A percentile compares a stretch with the other conserved stretches of the same genome.
Evolutionary conservation across 2,113 vertebrate species (phyloP).

Genomic region (Formicarius rufipectus): DNA sequence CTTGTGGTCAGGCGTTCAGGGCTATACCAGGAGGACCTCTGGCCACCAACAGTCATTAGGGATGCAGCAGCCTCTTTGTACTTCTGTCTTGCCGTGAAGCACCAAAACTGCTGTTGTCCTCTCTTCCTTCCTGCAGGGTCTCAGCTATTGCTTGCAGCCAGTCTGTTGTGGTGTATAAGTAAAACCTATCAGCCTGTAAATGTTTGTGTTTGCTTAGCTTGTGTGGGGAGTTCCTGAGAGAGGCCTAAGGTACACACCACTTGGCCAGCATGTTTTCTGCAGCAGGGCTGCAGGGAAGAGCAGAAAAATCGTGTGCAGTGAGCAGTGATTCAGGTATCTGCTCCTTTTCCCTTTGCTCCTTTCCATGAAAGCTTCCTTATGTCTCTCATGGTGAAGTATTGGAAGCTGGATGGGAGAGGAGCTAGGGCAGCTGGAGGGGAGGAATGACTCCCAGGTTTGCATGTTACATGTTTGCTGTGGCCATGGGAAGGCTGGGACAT

Average conservation of each 20-base stretch:
- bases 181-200: background rate
- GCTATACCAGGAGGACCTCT: background rate
- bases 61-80: background rate
- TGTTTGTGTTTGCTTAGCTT: background rate
- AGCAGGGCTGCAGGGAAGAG: background rate
- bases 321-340: background rate
- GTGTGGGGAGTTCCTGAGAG: background rate
- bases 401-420: background rate
- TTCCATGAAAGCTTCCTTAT: background rate
- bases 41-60: background rate
- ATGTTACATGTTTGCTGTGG: accelerated
- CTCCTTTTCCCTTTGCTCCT: background rate
- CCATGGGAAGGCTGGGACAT: background rate
- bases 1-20: background rate
- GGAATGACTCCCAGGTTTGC: background rate
- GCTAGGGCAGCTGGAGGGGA: background rate
- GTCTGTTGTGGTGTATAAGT: background rate
- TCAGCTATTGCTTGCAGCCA: background rate
- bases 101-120: background rate
- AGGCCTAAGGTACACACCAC: background rate
- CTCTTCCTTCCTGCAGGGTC: background rate
- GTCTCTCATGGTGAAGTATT: background rate
- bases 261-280: background rate
- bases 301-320: background rate
- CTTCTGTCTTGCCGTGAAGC: background rate